Percentiles rank a stretch among this genome's conserved stretches.
Evolutionary conservation across 35 echinoderm and acorn worm species (phyloP).

Genomic region (Patiria miniata): DNA sequence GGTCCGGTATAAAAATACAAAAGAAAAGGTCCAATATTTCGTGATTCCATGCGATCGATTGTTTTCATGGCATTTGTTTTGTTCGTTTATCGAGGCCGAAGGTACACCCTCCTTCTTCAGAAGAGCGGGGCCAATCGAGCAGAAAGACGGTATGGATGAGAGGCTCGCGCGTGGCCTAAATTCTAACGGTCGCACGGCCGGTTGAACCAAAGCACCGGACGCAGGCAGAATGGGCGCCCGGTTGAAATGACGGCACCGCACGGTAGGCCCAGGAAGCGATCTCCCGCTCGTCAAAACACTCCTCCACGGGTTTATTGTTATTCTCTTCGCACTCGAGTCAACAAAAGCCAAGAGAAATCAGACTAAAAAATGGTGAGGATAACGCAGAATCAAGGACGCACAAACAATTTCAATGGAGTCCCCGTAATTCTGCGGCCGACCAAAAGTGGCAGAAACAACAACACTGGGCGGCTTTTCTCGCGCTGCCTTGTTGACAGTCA

Average conservation of each 20-base stretch:
- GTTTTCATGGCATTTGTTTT: neutral
- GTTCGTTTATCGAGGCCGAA: neutral
- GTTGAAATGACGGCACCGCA: conserved; percentile 13
- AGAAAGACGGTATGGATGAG: neutral
- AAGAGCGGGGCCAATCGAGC: neutral
- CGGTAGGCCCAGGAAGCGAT: conserved; percentile 18
- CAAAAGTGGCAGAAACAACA: conserved; percentile 2
- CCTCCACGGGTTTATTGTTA: neutral
- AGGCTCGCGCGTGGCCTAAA: neutral
- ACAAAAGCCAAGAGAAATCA: neutral
- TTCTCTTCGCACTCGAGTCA: conserved; percentile 1
- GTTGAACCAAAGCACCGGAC: neutral
- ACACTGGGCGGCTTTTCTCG: neutral
- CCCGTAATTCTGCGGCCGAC: neutral
- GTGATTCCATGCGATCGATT: neutral
- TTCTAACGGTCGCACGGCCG: neutral
- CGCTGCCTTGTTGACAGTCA: conserved; percentile 14
- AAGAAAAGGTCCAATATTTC: neutral
- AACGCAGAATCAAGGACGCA: too few relatives aligned
- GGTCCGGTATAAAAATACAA: too few relatives aligned
- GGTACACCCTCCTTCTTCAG: neutral
- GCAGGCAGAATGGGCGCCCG: neutral
- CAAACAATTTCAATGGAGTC: neutral
- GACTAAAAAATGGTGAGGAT: neutral
- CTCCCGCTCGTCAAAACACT: conserved; percentile 1